phyloP scores from a whole-genome alignment of 2,113 vertebrate species.

The Phalacrocorax aristotelis region DNA sequence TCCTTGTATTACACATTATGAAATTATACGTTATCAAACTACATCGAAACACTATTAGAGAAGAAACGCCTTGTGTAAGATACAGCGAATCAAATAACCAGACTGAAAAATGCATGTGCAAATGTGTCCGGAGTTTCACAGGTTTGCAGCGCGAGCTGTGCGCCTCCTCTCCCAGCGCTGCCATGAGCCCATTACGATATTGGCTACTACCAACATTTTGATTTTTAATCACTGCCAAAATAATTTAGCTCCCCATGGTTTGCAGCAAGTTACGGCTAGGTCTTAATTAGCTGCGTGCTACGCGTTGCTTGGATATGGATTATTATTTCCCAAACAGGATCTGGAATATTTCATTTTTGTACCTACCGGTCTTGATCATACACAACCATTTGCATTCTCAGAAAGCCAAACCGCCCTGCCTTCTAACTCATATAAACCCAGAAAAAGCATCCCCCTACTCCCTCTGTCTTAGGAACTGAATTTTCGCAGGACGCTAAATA shows the following conservation, averaged over 20 bases:
- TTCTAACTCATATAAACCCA: neutral
- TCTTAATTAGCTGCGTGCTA: neutral
- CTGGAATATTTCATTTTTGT: neutral
- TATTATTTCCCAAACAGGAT: neutral
- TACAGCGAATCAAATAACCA: neutral
- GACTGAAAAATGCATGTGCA: accelerated
- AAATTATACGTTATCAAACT: neutral
- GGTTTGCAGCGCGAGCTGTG: neutral
- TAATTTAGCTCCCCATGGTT: neutral
- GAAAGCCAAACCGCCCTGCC: neutral
- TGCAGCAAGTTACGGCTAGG: neutral
- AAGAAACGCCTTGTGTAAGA: neutral
- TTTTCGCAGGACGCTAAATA: neutral
- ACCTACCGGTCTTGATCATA: neutral
- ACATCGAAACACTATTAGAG: neutral
- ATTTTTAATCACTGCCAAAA: neutral
- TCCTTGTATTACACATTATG: neutral
- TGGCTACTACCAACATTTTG: neutral
- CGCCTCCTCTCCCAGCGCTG: neutral
- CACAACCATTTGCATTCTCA: neutral
- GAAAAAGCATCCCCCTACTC: neutral
- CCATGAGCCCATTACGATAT: accelerated
- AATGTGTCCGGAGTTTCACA: neutral
- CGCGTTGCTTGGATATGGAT: neutral
- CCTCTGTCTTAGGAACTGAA: neutral